Percentiles rank a stretch among this genome's conserved stretches.
phyloP scores from a whole-genome alignment of 2,113 vertebrate genomes.

The Lophochroa leadbeateri region DNA sequence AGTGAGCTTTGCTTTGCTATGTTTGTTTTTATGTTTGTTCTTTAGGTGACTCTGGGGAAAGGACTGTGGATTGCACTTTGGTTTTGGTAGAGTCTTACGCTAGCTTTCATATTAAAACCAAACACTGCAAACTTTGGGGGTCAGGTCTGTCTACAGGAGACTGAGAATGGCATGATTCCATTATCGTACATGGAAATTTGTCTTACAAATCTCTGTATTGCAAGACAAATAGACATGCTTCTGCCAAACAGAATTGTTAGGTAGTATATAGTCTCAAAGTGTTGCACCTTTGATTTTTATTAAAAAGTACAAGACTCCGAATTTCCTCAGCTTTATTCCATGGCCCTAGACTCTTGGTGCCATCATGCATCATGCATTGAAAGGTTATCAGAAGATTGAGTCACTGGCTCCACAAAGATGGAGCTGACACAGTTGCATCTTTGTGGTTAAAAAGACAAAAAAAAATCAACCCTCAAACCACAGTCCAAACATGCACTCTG shows the following conservation, averaged over 20 bases:
- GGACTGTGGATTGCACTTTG: background rate
- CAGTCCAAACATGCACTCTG: background rate
- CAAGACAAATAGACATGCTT: background rate
- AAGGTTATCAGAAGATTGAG: background rate
- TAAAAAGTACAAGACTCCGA: background rate
- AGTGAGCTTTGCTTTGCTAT: background rate
- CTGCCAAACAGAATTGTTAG: background rate
- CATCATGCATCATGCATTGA: accelerated
- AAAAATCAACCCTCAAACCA: background rate
- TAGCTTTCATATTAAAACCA: background rate
- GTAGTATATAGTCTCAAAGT: background rate
- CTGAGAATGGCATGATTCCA: background rate
- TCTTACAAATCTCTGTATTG: background rate
- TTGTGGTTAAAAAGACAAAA: background rate
- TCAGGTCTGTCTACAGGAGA: background rate
- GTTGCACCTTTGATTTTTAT: background rate
- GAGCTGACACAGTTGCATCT: background rate
- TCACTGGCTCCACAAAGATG: background rate
- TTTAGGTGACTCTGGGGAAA: background rate
- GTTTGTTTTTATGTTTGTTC: background rate
- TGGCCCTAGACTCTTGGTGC: background rate
- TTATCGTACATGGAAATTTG: background rate
- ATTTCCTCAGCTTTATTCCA: background rate
- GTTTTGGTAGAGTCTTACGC: background rate
- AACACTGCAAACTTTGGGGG: background rate